phyloP scores from a whole-genome alignment of 2,113 vertebrate genomes.

The Pachyramphus minor region DNA sequence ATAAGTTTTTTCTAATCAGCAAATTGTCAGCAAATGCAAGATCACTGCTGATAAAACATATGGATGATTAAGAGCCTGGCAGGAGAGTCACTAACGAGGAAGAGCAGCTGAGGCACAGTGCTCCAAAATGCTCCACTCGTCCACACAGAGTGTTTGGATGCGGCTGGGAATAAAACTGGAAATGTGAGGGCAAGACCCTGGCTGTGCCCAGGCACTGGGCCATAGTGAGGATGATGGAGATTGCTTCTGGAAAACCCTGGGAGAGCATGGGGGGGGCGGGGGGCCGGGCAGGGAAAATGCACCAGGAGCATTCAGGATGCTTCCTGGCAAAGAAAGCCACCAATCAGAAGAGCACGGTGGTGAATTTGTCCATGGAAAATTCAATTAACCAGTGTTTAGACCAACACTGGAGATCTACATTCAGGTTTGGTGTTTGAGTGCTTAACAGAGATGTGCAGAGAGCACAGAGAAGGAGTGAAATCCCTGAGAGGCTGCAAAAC shows the following conservation, averaged over 20 bases:
- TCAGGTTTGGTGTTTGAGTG: background rate
- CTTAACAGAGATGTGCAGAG: background rate
- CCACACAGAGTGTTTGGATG: background rate
- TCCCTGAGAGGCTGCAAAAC: background rate
- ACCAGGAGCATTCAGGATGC: fast-evolving
- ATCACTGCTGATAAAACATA: conserved; percentile 22
- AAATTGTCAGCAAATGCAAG: conserved; percentile 8
- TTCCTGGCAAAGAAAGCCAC: background rate
- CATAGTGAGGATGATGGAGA: fast-evolving
- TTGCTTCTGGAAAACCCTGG: background rate
- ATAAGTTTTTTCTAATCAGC: background rate
- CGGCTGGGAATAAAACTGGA: fast-evolving
- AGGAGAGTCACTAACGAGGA: background rate
- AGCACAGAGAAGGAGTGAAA: background rate
- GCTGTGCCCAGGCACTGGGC: fast-evolving
- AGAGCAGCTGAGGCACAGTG: background rate
- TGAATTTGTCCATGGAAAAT: background rate
- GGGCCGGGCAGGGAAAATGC: no score
- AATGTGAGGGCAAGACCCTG: fast-evolving
- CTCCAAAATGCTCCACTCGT: background rate
- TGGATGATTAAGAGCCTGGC: conserved; percentile 9
- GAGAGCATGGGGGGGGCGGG: fast-evolving
- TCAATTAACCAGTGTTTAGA: background rate
- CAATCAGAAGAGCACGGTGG: background rate
- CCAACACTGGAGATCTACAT: background rate